Conservation (phyloP, 2,797 vertebrate species). For the Scomberomorus guttatus region DNA sequence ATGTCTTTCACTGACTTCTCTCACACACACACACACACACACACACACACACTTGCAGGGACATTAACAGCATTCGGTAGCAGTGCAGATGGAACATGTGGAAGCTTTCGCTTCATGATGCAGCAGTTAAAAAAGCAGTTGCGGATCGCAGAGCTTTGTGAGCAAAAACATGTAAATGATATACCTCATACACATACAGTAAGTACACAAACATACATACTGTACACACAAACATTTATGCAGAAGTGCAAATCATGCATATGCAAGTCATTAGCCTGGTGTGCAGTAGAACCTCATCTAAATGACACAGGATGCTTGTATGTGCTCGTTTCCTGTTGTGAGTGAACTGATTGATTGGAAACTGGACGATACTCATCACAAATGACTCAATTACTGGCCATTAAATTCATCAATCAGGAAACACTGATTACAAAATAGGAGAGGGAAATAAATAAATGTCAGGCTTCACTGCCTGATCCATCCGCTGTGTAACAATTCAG, state of each 20-base stretch:
- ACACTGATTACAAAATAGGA: neutral
- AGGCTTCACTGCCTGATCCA: neutral
- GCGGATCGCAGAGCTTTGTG: slow-evolving; percentile 27
- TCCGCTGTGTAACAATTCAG: slow-evolving; percentile 4
- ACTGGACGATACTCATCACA: neutral
- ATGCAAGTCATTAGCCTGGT: slow-evolving; percentile 29
- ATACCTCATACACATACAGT: slow-evolving; percentile 3
- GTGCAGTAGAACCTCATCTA: slow-evolving; percentile 47
- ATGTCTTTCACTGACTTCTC: neutral
- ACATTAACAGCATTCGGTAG: slow-evolving; percentile 27
- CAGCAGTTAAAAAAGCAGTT: slow-evolving; percentile 41
- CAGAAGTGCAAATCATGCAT: slow-evolving; percentile 53
- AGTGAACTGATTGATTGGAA: slow-evolving; percentile 12
- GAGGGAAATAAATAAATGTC: neutral
- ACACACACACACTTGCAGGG: slow-evolving; percentile 13
- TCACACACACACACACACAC: neutral
- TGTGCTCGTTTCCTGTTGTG: slow-evolving; percentile 20
- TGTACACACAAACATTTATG: slow-evolving; percentile 5
- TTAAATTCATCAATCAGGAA: slow-evolving; percentile 12
- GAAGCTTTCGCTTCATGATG: slow-evolving; percentile 40
- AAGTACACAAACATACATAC: slow-evolving; percentile 18
- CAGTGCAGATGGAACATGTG: slow-evolving; percentile 42
- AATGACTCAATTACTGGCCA: neutral
- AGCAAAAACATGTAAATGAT: slow-evolving; percentile 8
- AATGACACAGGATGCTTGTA: slow-evolving; percentile 24